A percentile compares a stretch with the other conserved stretches of the same genome.
Conservation (phyloP, 2,113 vertebrate species). For the Pseudopipra pipra region DNA sequence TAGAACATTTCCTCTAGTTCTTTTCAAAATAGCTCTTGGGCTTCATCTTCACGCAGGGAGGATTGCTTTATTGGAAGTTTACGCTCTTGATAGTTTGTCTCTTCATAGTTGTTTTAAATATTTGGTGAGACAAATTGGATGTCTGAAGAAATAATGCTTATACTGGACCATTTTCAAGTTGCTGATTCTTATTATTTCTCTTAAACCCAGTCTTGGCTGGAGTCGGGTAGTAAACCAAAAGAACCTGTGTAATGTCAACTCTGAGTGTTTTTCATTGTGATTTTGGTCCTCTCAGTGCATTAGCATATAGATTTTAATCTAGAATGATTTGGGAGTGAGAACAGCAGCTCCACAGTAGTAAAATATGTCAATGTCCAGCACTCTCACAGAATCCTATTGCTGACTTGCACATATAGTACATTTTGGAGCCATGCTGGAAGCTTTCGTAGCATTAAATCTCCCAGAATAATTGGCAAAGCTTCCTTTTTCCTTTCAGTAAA, state of each 20-base stretch:
- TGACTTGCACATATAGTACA: background rate
- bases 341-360: background rate
- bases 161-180: background rate
- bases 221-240: background rate
- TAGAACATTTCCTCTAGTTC: background rate
- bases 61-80: background rate
- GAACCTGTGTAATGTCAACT: background rate
- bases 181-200: background rate
- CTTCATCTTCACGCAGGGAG: background rate
- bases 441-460: background rate
- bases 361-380: background rate
- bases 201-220: background rate
- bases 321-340: background rate
- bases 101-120: background rate
- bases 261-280: background rate
- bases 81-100: background rate
- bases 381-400: background rate
- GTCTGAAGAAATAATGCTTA: background rate
- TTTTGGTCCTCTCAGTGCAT: background rate
- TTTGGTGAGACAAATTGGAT: background rate
- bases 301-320: background rate
- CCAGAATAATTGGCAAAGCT: background rate
- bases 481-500: background rate
- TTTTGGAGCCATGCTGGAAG: background rate
- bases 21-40: background rate